Evolutionary conservation across 2,113 vertebrate species (phyloP).

Genomic region (Pterophyllum scalare): DNA sequence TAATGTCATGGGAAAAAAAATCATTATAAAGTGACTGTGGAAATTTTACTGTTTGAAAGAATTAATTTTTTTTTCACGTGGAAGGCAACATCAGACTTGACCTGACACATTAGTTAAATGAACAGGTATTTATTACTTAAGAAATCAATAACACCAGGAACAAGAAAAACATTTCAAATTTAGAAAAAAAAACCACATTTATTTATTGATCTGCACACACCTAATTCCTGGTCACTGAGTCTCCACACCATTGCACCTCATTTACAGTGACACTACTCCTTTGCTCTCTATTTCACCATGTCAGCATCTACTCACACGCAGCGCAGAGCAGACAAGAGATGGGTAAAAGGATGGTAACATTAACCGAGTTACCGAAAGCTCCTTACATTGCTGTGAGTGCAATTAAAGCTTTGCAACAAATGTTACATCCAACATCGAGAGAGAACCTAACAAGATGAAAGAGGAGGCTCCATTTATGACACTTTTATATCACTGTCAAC

Average conservation of each 20-base stretch:
- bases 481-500: neutral
- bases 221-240: neutral
- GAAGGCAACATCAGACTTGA: neutral
- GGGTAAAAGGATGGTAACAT: neutral
- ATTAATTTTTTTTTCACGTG: neutral
- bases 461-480: neutral
- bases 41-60: neutral
- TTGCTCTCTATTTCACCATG: neutral
- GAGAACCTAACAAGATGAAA: neutral
- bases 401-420: neutral
- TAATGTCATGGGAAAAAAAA: neutral
- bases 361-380: neutral
- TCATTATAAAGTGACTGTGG: neutral
- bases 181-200: rapidly evolving
- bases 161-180: neutral
- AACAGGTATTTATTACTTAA: neutral
- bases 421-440: neutral
- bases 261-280: neutral
- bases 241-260: neutral
- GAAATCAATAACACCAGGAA: neutral
- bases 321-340: neutral
- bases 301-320: neutral
- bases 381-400: neutral
- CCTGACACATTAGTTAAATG: neutral
- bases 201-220: neutral